Evolutionary conservation across 2,797 vertebrate species (phyloP).

Genomic region (Micromesistius poutassou): DNA sequence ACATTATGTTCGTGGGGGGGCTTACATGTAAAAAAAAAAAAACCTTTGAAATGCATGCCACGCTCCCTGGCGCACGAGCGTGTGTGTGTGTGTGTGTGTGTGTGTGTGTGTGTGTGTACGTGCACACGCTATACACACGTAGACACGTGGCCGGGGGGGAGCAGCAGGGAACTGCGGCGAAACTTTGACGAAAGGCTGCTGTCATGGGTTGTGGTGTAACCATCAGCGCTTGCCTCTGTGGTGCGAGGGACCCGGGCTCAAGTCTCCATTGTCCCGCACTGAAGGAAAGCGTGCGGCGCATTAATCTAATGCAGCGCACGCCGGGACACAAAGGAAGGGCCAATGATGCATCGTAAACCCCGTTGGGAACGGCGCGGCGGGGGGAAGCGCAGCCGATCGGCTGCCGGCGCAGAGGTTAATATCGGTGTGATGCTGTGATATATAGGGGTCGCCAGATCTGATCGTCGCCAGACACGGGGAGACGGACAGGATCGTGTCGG

Average conservation of each 20-base stretch:
- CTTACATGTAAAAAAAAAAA: constrained; percentile 46
- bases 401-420: constrained; percentile 42
- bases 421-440: constrained; percentile 25
- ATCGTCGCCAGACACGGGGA: background rate
- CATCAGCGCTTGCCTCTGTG: constrained; percentile 69
- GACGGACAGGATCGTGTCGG: background rate
- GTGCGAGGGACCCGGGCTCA: constrained; percentile 66
- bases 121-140: constrained; percentile 33
- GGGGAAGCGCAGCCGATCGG: constrained; percentile 46
- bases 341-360: constrained; percentile 47
- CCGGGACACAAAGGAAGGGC: constrained; percentile 50
- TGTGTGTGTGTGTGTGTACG: constrained; percentile 6
- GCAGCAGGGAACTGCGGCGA: constrained; percentile 53
- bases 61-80: background rate
- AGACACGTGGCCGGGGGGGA: constrained; percentile 49
- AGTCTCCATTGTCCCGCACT: constrained; percentile 63
- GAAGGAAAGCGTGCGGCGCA: constrained; percentile 68
- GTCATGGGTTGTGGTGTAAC: constrained; percentile 72
- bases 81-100: constrained; percentile 9
- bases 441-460: background rate
- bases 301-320: constrained; percentile 60
- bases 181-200: constrained; percentile 76
- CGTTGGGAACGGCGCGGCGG: constrained; percentile 33
- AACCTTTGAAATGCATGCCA: constrained; percentile 40
- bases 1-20: background rate